These are phyloP conservation scores for Hypomecis atomaria DNA, from an alignment of 2,888 invertebrate genomes.

Conservation along the genomic window DNA sequence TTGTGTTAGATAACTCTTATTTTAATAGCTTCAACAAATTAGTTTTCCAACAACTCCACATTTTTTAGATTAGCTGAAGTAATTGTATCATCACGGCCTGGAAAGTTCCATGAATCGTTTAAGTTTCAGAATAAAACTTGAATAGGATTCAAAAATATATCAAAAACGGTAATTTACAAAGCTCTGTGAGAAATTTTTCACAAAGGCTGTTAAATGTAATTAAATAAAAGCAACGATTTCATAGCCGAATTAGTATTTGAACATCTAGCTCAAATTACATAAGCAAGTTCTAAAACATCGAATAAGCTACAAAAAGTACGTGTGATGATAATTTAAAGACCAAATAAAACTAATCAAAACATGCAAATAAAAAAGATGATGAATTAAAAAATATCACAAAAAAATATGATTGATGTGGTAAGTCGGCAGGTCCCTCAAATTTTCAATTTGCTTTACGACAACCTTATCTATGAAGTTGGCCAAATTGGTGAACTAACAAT, in stretches of 20 bases:
- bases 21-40: no score
- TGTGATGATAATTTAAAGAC: slow-evolving; percentile 36
- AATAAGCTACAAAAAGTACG: slow-evolving; percentile 23
- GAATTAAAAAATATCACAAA: slow-evolving; percentile 30
- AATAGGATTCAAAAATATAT: no score
- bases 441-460: slow-evolving; percentile 13
- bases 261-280: slow-evolving; percentile 10
- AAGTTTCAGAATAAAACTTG: no score
- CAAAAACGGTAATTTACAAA: no score
- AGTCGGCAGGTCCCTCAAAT: slow-evolving; percentile 29
- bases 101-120: no score
- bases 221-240: neutral
- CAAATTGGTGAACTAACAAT: neutral
- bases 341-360: slow-evolving; percentile 39
- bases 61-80: no score
- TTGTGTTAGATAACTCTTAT: no score
- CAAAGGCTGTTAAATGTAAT: neutral
- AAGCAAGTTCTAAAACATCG: slow-evolving; percentile 22
- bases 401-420: slow-evolving; percentile 41
- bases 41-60: no score
- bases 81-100: no score
- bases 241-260: neutral
- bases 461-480: neutral
- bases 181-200: neutral
- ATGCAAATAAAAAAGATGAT: slow-evolving; percentile 34